Percentiles rank a stretch among this genome's conserved stretches.
Conservation (phyloP, 2,888 invertebrate species). For the Cerceris rybyensis region DNA sequence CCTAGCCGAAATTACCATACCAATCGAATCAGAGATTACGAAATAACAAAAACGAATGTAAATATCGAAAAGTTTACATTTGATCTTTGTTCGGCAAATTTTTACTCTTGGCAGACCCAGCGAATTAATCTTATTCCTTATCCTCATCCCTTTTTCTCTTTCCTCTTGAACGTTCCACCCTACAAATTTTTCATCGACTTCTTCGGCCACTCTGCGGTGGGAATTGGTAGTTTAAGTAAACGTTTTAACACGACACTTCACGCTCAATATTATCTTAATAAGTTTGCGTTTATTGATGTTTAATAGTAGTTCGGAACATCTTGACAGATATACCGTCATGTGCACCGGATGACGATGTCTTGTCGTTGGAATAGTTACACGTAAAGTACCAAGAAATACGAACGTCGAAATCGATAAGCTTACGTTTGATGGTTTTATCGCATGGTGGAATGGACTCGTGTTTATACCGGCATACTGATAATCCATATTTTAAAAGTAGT, state of each 20-base stretch:
- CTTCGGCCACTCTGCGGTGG: not conserved
- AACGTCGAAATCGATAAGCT: not conserved
- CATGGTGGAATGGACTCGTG: not conserved
- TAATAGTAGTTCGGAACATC: not conserved
- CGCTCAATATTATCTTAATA: slow-evolving; percentile 13
- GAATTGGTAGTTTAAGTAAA: slow-evolving; percentile 12
- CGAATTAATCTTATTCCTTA: not conserved
- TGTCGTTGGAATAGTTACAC: not conserved
- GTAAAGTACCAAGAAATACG: not conserved
- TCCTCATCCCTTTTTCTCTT: slow-evolving; percentile 15
- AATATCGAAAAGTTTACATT: no score
- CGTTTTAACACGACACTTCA: slow-evolving; percentile 23
- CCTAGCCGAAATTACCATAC: no score
- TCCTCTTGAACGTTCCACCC: not conserved
- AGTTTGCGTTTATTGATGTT: slow-evolving; percentile 21
- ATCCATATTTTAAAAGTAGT: no score
- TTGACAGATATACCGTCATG: slow-evolving; percentile 2
- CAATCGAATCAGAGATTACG: no score
- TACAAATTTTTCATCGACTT: slow-evolving; percentile 45
- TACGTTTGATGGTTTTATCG: not conserved
- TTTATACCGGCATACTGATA: not conserved
- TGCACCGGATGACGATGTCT: not conserved
- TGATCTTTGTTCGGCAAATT: no score
- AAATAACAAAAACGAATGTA: no score
- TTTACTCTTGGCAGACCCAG: no score